Conservation (phyloP, 2,797 vertebrate species). For the Loriculus beryllinus region DNA sequence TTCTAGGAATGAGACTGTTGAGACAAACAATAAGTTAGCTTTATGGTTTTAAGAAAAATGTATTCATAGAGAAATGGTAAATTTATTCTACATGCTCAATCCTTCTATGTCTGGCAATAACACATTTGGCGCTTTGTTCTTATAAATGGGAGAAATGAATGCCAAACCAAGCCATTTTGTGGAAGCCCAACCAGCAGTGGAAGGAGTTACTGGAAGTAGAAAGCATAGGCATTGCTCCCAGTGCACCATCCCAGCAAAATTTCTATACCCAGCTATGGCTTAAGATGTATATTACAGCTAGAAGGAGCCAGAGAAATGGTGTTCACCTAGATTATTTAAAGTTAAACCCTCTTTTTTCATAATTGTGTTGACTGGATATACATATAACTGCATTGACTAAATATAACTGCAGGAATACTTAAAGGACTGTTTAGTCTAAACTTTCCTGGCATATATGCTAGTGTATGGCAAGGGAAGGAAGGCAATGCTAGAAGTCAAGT, state of each 20-base stretch:
- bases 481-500: neutral
- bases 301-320: neutral
- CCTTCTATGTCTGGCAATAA: neutral
- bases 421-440: neutral
- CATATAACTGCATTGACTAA: neutral
- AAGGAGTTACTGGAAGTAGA: neutral
- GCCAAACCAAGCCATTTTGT: neutral
- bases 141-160: neutral
- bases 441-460: neutral
- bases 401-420: neutral
- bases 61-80: neutral
- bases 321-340: neutral
- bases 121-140: rapidly evolving
- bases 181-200: neutral
- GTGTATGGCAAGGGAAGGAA: neutral
- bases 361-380: neutral
- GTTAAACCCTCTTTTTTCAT: neutral
- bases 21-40: neutral
- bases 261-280: neutral
- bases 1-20: neutral
- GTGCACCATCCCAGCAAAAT: neutral
- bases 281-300: neutral
- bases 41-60: neutral
- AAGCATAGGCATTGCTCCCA: neutral
- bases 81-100: neutral